A percentile compares a stretch with the other conserved stretches of the same genome.
phyloP scores from a whole-genome alignment of 92 coral and sea anemone genomes.

The Porites evermanni region DNA sequence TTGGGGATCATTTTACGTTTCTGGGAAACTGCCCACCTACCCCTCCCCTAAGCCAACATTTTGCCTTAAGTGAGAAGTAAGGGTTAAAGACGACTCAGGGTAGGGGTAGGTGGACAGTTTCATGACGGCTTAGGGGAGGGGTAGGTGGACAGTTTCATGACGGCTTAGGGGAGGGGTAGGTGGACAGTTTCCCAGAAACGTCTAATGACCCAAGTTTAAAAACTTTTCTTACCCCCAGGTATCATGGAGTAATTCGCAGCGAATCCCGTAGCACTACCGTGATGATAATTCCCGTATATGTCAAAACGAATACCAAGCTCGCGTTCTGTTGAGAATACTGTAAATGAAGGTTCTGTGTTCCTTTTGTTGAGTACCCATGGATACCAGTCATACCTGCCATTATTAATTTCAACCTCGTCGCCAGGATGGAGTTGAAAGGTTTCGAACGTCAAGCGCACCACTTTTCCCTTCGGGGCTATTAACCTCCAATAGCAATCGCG shows the following conservation, averaged over 20 bases:
- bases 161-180: no score
- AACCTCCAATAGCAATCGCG: conserved; percentile 28
- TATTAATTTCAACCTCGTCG: background rate
- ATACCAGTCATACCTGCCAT: conserved; percentile 8
- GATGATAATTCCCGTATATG: background rate
- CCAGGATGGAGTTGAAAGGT: background rate
- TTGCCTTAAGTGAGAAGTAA: no score
- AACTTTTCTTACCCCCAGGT: conserved; percentile 14
- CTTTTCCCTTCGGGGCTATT: conserved; percentile 14
- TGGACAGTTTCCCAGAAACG: no score
- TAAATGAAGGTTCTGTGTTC: conserved; percentile 15
- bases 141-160: no score
- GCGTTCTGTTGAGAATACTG: conserved; percentile 30
- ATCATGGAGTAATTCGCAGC: conserved; percentile 28
- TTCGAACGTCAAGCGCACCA: conserved; percentile 15
- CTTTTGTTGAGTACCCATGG: background rate
- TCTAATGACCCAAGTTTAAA: no score
- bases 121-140: no score
- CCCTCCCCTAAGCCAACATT: no score
- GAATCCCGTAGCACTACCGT: conserved; percentile 17
- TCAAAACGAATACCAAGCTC: conserved; percentile 15
- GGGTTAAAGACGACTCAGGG: no score
- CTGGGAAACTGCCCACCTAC: no score
- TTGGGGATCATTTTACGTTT: no score
- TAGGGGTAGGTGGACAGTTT: no score